Conservation (phyloP, 2,888 invertebrate genomes). For the Helobdella robusta region DNA sequence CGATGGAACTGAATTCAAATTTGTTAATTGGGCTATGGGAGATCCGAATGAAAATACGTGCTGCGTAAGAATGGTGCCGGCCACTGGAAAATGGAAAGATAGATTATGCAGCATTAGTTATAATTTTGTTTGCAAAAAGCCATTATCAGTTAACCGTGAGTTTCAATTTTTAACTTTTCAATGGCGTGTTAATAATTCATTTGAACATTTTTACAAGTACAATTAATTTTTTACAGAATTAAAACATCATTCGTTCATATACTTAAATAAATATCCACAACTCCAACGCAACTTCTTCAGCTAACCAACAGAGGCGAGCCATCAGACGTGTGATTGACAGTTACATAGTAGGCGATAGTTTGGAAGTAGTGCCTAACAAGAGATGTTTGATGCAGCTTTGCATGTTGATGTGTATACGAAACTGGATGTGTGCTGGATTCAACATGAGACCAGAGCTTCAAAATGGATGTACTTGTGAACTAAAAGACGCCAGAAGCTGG, state of each 20-base stretch:
- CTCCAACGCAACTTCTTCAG: too few relatives aligned
- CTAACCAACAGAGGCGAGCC: too few relatives aligned
- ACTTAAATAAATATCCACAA: too few relatives aligned
- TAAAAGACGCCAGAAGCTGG: neutral
- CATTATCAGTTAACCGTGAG: neutral
- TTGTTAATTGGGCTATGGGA: neutral
- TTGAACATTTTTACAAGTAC: too few relatives aligned
- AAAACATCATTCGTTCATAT: too few relatives aligned
- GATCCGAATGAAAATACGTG: neutral
- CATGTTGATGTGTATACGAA: neutral
- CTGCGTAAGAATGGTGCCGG: neutral
- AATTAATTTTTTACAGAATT: too few relatives aligned
- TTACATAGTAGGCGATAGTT: neutral
- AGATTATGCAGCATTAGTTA: neutral
- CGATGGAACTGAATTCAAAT: neutral
- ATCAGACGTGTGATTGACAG: neutral
- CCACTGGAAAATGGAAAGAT: neutral
- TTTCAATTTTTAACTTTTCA: too few relatives aligned
- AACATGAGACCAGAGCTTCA: neutral
- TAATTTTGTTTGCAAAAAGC: neutral
- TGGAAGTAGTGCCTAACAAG: neutral
- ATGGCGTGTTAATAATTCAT: too few relatives aligned
- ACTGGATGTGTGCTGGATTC: neutral
- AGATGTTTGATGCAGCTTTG: neutral
- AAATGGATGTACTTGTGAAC: neutral